Evolutionary conservation across 2,113 vertebrate species (phyloP), one percentile per base, ranked within the genome.

Genomic region (Anarhynchus alexandrinus): DNA sequence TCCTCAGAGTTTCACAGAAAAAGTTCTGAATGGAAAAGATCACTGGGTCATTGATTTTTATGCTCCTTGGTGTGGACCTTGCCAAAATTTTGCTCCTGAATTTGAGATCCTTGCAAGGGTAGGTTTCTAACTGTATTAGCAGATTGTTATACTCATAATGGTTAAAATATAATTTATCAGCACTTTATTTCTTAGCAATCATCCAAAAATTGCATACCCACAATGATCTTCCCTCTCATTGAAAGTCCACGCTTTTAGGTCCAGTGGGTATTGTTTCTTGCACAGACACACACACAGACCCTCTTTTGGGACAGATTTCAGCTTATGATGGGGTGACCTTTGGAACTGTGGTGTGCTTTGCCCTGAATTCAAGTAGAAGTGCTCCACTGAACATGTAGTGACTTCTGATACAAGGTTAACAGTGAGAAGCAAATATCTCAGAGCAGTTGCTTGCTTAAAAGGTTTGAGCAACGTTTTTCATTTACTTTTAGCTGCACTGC

Each of bases 21-120:
- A 98, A 88, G 99, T 99, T 90, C 96, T 99, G 77, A 98, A 98
- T 29, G 98, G 99, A 62, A 98, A 97, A 78, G 99, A 99, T 64
- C 99, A 99, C 57, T 99, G 99, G 99, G 98, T 99, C 52, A 59
- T 99, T 96, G 99, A 99, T 90, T 99, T 99, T 87, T 99, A 99
- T 54, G 99, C 99, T 79, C 99, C 99, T 22, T 99, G 99, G 99
- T 99, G 99, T 97, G 99, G 99, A 78, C 99, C 99, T 76, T 99
- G 99, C 94, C 99, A 99, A 52, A 99, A 98, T 88, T 99, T 99
- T 94, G 99, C 99, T 94, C 99, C 99, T 10, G 99, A 99, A 96
- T 99, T 99, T 98, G 99, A 99, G 94, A 97, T 99, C 22, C 94
- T 99, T 32, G 99, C 99, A 92, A 98, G 98, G 98, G 99, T 99